These are phyloP conservation scores for Agrilus biguttatus DNA, from an alignment of 2,888 invertebrate genomes.

Conservation along the genomic window DNA sequence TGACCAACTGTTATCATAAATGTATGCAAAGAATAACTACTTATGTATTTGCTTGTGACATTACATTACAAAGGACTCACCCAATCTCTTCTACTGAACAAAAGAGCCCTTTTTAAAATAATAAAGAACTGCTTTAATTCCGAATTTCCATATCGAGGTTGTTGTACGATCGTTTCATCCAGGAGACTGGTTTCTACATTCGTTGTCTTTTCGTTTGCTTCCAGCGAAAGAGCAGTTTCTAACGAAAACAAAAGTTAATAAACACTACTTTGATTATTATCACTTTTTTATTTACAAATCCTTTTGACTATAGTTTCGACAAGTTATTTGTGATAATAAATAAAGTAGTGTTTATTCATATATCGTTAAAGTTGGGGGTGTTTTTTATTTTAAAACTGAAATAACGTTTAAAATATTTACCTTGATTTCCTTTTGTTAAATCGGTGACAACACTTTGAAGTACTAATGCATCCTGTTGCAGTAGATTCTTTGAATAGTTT, in stretches of 20 bases:
- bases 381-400: too few relatives aligned
- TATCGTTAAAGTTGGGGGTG: too few relatives aligned
- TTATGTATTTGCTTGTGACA: too few relatives aligned
- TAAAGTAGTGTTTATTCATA: too few relatives aligned
- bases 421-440: constrained; percentile 40
- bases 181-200: constrained; percentile 56
- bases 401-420: constrained; percentile 19
- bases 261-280: too few relatives aligned
- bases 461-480: constrained; percentile 36
- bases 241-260: constrained; percentile 3
- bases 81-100: constrained; percentile 83
- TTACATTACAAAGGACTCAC: constrained; percentile 33
- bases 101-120: constrained; percentile 67
- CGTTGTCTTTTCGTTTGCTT: constrained; percentile 46
- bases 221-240: constrained; percentile 42
- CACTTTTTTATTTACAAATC: too few relatives aligned
- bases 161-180: constrained; percentile 43
- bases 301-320: too few relatives aligned
- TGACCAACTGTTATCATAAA: too few relatives aligned
- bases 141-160: constrained; percentile 68
- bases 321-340: too few relatives aligned
- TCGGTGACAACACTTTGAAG: constrained; percentile 47
- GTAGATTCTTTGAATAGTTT: constrained; percentile 18
- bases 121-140: constrained; percentile 77
- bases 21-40: too few relatives aligned